phyloP scores from a whole-genome alignment of 1,140 invertebrate genomes.

The Centruroides vittatus region DNA sequence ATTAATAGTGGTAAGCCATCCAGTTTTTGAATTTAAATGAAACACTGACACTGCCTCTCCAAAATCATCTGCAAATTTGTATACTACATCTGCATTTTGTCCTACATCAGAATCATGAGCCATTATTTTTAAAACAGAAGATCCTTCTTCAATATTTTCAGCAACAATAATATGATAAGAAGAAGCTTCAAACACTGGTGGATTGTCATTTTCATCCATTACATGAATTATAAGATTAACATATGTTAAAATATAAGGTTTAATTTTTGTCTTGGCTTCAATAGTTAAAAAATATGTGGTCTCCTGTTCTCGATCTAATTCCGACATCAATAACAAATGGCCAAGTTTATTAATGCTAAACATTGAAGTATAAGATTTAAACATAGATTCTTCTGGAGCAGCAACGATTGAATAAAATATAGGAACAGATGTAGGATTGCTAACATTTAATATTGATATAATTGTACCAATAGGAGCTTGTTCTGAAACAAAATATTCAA shows the following conservation, averaged over 20 bases:
- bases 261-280: constrained; percentile 67
- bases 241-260: constrained; percentile 56
- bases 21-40: constrained; percentile 64
- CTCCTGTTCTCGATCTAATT: constrained; percentile 27
- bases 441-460: constrained; percentile 27
- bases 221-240: constrained; percentile 54
- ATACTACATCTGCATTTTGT: constrained; percentile 30
- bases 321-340: constrained; percentile 28
- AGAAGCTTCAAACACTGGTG: constrained; percentile 51
- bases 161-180: constrained; percentile 59
- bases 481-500: constrained; percentile 65
- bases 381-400: constrained; percentile 7
- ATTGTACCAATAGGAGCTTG: constrained; percentile 43
- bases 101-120: constrained; percentile 48
- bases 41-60: constrained; percentile 27
- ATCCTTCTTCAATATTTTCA: constrained; percentile 66
- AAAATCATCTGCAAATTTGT: constrained; percentile 37
- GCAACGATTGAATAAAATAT: constrained; percentile 13
- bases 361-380: constrained; percentile 23
- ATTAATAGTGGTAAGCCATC: constrained; percentile 63
- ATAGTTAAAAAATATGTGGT: constrained; percentile 51
- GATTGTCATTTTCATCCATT: constrained; percentile 69
- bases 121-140: constrained; percentile 59
- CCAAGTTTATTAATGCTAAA: constrained; percentile 25
- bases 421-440: constrained; percentile 17